Percentiles rank a stretch among this genome's conserved stretches.
These are phyloP conservation scores for Brachystomella parvula DNA, from an alignment of 1,140 invertebrate genomes.

Conservation along the genomic window DNA sequence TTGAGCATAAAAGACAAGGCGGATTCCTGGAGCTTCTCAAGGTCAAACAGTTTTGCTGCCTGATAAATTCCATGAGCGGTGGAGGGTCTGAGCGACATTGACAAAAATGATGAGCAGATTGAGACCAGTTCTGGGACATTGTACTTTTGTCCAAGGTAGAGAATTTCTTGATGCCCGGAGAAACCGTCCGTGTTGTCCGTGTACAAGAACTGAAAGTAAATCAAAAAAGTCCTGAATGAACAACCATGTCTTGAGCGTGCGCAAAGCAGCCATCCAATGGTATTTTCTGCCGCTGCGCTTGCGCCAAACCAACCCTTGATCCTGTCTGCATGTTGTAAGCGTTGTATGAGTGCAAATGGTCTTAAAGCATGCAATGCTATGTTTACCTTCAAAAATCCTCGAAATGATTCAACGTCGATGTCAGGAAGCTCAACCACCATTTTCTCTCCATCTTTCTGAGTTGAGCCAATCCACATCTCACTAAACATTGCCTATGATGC, in stretches of 20 bases:
- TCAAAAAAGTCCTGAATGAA: not conserved
- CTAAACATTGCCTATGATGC: not conserved
- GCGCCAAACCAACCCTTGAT: too few relatives aligned
- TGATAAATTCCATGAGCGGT: not conserved
- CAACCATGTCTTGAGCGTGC: too few relatives aligned
- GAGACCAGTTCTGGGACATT: not conserved
- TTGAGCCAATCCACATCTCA: not conserved
- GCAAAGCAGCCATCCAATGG: too few relatives aligned
- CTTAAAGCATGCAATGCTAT: too few relatives aligned
- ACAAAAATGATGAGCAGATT: not conserved
- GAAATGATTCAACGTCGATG: not conserved
- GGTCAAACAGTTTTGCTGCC: not conserved
- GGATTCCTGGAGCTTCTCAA: not conserved
- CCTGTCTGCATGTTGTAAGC: too few relatives aligned
- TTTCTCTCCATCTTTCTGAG: not conserved
- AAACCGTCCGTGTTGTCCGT: not conserved
- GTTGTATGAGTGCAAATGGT: too few relatives aligned
- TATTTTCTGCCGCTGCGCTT: too few relatives aligned
- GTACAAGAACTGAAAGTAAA: slow-evolving; percentile 1
- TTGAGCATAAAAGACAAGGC: not conserved
- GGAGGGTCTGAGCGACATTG: not conserved
- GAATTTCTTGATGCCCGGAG: not conserved
- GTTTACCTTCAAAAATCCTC: not conserved
- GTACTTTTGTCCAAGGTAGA: not conserved
- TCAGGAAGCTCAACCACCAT: not conserved